A percentile compares a stretch with the other conserved stretches of the same genome.
These are phyloP conservation scores for Cosmia pyralina DNA, from an alignment of 2,888 invertebrate species.

Conservation along the genomic window DNA sequence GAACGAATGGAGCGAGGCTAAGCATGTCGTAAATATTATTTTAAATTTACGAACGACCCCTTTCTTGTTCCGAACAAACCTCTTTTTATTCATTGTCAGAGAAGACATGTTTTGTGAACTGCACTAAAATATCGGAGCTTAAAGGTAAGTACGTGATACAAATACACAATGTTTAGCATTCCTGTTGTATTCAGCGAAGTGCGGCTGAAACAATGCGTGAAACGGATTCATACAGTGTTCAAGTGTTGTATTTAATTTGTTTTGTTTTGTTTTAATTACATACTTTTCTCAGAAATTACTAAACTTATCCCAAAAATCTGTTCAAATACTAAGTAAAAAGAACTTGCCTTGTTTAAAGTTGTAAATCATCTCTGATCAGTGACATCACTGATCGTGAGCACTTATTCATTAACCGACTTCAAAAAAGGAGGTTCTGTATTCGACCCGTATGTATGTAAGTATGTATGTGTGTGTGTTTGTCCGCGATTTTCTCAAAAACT, in stretches of 20 bases:
- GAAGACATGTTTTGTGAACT: conserved; percentile 18
- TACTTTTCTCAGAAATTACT: conserved; percentile 4
- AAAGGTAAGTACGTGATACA: not conserved
- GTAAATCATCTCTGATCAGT: not conserved
- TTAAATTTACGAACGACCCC: conserved; percentile 52
- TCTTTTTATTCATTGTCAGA: conserved; percentile 48
- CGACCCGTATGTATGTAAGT: no score
- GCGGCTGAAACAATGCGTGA: conserved; percentile 17
- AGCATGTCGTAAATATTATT: conserved; percentile 49
- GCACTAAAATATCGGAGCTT: conserved; percentile 17
- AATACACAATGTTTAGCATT: conserved; percentile 17
- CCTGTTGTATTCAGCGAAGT: conserved; percentile 1
- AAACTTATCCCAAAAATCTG: not conserved
- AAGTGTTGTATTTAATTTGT: conserved; percentile 4
- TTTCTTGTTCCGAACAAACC: conserved; percentile 39
- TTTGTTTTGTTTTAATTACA: conserved; percentile 15
- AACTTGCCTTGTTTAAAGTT: not conserved
- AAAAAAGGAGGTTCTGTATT: no score
- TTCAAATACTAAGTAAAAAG: not conserved
- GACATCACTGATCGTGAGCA: not conserved
- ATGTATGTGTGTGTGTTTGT: no score
- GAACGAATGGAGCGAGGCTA: conserved; percentile 40
- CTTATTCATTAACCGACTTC: conserved; percentile 1
- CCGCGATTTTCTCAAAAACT: no score
- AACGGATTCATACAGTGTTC: conserved; percentile 10